Evolutionary conservation across 2,797 vertebrate genomes (phyloP).

Genomic region (Enteromius mattozi): DNA sequence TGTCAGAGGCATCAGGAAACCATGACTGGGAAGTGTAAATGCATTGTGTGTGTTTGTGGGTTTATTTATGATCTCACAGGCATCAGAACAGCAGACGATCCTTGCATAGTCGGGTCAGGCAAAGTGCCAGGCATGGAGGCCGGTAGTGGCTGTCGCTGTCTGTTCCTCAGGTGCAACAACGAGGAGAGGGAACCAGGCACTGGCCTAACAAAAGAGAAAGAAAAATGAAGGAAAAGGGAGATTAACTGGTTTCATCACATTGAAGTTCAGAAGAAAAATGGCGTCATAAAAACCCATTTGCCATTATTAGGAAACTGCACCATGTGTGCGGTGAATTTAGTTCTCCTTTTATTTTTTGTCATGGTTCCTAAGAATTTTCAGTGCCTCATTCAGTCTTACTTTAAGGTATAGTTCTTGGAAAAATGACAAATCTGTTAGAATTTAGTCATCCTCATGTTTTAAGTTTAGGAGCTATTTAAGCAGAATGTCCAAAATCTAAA

Average conservation of each 20-base stretch:
- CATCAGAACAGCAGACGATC: constrained; percentile 98
- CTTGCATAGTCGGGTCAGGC: constrained; percentile 97
- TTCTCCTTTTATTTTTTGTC: constrained; percentile 43
- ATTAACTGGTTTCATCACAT: constrained; percentile 1
- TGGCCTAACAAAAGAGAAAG: constrained; percentile 80
- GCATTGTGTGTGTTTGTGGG: constrained; percentile 6
- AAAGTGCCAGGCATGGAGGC: constrained; percentile 98
- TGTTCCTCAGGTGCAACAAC: constrained; percentile 96
- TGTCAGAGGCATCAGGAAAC: constrained; percentile 4
- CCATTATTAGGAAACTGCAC: constrained; percentile 1
- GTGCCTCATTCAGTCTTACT: constrained; percentile 1
- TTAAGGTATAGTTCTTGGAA: not conserved
- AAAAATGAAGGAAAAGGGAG: constrained; percentile 1
- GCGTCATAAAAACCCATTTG: not conserved
- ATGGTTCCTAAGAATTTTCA: constrained; percentile 47
- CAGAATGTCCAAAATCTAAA: not conserved
- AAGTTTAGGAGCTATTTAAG: not conserved
- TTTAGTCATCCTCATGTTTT: not conserved
- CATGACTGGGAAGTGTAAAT: constrained; percentile 22
- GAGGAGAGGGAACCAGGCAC: constrained; percentile 98
- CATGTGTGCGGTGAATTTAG: not conserved
- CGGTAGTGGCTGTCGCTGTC: constrained; percentile 98
- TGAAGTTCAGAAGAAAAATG: not conserved
- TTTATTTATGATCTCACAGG: constrained; percentile 86
- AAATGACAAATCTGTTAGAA: not conserved